Evolutionary conservation across 2,888 invertebrate species (phyloP), one percentile per base, ranked within the genome.

Genomic region (Pachycephus smyrnensis): DNA sequence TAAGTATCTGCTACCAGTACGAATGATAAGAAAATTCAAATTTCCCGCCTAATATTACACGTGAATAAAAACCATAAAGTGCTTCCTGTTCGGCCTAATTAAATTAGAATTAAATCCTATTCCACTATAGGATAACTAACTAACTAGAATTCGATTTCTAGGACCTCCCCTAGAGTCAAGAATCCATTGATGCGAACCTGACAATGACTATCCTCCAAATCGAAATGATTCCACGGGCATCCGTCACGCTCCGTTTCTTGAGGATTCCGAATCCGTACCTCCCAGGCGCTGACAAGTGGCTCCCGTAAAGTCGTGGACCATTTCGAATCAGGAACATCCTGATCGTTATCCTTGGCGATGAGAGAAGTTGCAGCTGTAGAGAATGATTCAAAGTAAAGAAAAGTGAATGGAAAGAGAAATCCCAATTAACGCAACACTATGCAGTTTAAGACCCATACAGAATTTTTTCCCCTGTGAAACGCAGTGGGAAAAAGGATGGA

Each of bases 91-190:
- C 81, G 78, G 79, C 84, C 83, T 86, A 87, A 89, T 89, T 87
- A 84, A 84, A 85, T 86, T 85, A 84, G 84, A 86, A 89, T 88
- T 86, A 86, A 85, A 86, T 87, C 86, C 85, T 86, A 88, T 88
- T 88, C 86, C 55, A 55, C 55, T 55, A 1, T 55, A 55, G 55
- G 55, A 55, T 23, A 55, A 55, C 40, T 36, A 32, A 77, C 36
- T 30, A 23, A 75, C 68, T 74, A 71, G 75, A 32, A 55, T 77
- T 77, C 68, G 73, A 77, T 77, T 74, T 68, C 37, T 33, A 69
- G 35, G 77, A 75, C 77, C 77, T 77, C 77, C 77, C 69, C 68
- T 68, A 55, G 68, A 55, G 55, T 55, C 55, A 23, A 55, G 55
- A 55, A 55, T 55, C 55, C 55, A 55, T 55, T 55, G 55, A 55